Base-by-base conservation (phyloP, 2,797 vertebrate genomes). In the Pangasius sanitwongsei region DNA sequence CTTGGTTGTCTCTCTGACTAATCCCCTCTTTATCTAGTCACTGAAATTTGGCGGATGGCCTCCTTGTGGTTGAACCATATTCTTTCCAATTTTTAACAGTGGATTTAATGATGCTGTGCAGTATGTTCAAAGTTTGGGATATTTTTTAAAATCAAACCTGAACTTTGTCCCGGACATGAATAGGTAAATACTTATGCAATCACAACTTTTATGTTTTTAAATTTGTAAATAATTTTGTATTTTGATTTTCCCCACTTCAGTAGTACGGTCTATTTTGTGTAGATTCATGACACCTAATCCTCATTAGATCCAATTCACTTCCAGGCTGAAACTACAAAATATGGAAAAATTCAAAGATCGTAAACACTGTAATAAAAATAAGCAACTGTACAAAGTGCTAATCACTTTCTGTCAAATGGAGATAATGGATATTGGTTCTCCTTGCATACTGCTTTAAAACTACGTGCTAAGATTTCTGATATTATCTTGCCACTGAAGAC, bases 391-490 rank as follows among this genome's bases (percentile, higher is more conserved):
- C 16, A 80, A 31, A 55, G 50, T 55, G 50, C 80, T 82, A n/a
- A 82, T 82, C 11, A 82, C 55, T 25, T 82, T 82, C 80, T 61
- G 34, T 34, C 34, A 82, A 61, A 61, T 61, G 34, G 34, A 61
- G 57, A 37, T 82, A 82, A 82, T 82, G 80, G 80, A 82, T 61
- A 61, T 48, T 61, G 55, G 18, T 20, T 82, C 78, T 81, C 18
- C 34, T 59, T 81, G 37, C 18, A 34, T 6, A 25, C 55, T 57
- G 48, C 50, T 55, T 34, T 18, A 74, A 15, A 15, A 15, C 44
- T 9, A 11, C 34, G 16, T 57, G 75, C 74, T 50, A 13, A 82
- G 34, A 82, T 41, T 61, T 15, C 23, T 18, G 6, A 65, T 65
- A 16, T 83, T 44, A 83, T 48, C 25, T 48, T 44, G 25, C 59